A percentile compares a stretch with the other conserved stretches of the same genome.
These are phyloP conservation scores for Apogon talboti DNA, from an alignment of 2,797 vertebrate species.

Conservation along the genomic window DNA sequence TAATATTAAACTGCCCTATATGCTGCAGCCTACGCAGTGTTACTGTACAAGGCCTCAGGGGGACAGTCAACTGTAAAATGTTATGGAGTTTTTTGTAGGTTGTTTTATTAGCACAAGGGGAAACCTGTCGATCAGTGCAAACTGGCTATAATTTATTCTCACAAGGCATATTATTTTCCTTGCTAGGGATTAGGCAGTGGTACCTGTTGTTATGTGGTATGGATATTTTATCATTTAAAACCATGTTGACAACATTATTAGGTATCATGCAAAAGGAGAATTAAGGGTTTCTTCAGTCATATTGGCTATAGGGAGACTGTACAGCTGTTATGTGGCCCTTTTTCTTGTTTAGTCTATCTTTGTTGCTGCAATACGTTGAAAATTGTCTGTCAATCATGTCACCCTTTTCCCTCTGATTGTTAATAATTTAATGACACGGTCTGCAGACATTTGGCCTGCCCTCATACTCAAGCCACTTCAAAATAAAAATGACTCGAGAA, in stretches of 20 bases:
- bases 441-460: conserved; percentile 8
- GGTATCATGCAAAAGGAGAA: too few species aligned
- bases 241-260: conserved; percentile 46
- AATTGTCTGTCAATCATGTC: conserved; percentile 14
- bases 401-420: not conserved
- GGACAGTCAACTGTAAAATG: conserved; percentile 16
- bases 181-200: conserved; percentile 9
- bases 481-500: conserved; percentile 39
- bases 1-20: conserved; percentile 23
- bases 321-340: conserved; percentile 18
- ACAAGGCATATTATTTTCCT: conserved; percentile 7
- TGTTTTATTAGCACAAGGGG: conserved; percentile 20
- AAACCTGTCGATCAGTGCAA: conserved; percentile 25
- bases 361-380: conserved; percentile 1
- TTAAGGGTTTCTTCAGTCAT: conserved; percentile 50
- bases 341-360: conserved; percentile 7
- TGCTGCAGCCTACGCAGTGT: conserved; percentile 4
- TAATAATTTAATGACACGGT: conserved; percentile 13
- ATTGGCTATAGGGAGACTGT: conserved; percentile 16
- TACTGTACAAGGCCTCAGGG: conserved; percentile 6
- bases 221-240: conserved; percentile 46
- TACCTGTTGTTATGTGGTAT: conserved; percentile 27
- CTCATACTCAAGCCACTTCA: conserved; percentile 28
- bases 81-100: conserved; percentile 8
- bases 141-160: conserved; percentile 19